phyloP scores from a whole-genome alignment of 2,797 vertebrate species.

The Delichon dasypus region DNA sequence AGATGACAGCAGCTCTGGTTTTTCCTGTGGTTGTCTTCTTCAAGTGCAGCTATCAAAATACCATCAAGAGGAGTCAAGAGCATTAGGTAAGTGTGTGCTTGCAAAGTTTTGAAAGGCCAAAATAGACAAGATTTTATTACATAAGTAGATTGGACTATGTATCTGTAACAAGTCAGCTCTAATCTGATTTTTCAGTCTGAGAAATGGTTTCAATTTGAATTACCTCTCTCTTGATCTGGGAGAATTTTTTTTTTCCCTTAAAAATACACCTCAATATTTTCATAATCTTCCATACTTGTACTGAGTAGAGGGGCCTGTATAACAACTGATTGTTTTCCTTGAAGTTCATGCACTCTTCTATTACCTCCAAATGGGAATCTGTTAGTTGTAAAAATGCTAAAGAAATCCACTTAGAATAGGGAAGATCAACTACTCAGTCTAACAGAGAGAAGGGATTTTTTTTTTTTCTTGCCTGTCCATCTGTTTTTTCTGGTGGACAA shows the following conservation, averaged over 20 bases:
- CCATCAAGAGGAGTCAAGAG: neutral
- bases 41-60: neutral
- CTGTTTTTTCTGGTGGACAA: neutral
- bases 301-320: neutral
- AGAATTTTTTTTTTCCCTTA: neutral
- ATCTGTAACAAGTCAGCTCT: neutral
- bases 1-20: neutral
- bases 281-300: neutral
- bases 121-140: neutral
- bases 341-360: neutral
- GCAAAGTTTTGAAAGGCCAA: neutral
- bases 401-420: neutral
- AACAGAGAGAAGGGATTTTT: neutral
- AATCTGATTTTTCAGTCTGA: neutral
- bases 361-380: neutral
- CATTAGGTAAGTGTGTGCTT: neutral
- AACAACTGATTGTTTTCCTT: neutral
- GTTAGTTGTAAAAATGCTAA: neutral
- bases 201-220: neutral
- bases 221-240: neutral
- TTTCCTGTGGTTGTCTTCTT: neutral
- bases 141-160: neutral
- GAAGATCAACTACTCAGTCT: neutral
- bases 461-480: neutral
- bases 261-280: neutral